Percentiles rank a stretch among this genome's conserved stretches.
Conservation (phyloP, 1,140 invertebrate genomes). For the Brachionus rotundiformis region DNA sequence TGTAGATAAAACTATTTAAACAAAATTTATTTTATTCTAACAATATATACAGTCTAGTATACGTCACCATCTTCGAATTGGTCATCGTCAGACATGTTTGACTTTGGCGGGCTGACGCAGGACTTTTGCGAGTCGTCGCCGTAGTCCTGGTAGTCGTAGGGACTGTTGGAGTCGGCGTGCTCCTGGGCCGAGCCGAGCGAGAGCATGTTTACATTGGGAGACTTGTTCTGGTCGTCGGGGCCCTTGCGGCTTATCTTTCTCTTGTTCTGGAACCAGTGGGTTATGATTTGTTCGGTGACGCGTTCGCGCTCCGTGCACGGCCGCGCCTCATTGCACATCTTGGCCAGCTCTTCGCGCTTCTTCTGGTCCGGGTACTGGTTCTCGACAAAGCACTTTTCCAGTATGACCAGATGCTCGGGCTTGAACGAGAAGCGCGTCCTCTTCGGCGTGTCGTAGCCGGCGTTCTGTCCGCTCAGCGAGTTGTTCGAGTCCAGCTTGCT, state of each 20-base stretch:
- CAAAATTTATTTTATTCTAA: slow-evolving; percentile 11
- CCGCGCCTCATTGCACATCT: slow-evolving; percentile 60
- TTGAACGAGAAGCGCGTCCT: slow-evolving; percentile 64
- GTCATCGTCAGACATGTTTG: slow-evolving; percentile 21
- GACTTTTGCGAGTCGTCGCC: background rate
- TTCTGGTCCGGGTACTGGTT: slow-evolving; percentile 63
- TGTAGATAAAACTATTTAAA: slow-evolving; percentile 7
- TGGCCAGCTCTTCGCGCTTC: slow-evolving; percentile 61
- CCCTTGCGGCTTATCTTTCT: slow-evolving; percentile 57
- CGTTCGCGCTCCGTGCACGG: slow-evolving; percentile 52
- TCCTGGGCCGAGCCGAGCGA: background rate
- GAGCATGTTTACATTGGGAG: slow-evolving; percentile 22
- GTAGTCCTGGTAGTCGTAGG: background rate
- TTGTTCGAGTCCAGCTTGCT: background rate
- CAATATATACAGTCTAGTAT: slow-evolving; percentile 23
- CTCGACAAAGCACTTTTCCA: slow-evolving; percentile 61
- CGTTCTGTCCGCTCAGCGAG: background rate
- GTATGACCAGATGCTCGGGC: slow-evolving; percentile 60
- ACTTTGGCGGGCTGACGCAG: background rate
- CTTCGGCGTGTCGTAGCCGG: slow-evolving; percentile 53
- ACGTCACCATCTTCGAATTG: slow-evolving; percentile 19
- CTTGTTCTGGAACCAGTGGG: slow-evolving; percentile 65
- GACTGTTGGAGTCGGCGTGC: background rate
- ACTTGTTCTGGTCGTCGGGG: background rate
- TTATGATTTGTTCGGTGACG: slow-evolving; percentile 61